Percentiles rank a stretch among this genome's conserved stretches.
Conservation (phyloP, 2,113 vertebrate genomes). For the Carassius gibelio region DNA sequence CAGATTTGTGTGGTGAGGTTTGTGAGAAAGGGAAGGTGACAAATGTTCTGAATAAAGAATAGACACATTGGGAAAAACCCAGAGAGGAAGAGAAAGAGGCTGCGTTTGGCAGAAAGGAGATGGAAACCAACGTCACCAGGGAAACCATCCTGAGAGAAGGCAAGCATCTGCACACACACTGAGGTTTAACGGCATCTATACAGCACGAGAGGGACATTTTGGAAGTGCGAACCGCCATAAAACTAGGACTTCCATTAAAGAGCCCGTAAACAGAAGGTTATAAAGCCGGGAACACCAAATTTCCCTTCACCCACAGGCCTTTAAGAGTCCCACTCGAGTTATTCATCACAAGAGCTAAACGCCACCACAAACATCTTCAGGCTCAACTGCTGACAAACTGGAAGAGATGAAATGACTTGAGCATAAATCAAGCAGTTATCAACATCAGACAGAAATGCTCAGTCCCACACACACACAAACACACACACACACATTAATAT, state of each 20-base stretch:
- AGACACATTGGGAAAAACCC: constrained; percentile 24
- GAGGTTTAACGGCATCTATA: constrained; percentile 55
- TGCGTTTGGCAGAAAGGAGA: constrained; percentile 24
- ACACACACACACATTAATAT: not conserved
- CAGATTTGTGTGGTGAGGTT: not conserved
- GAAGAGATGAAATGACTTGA: not conserved
- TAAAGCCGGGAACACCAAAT: constrained; percentile 40
- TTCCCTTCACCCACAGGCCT: constrained; percentile 19
- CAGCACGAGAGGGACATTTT: constrained; percentile 46
- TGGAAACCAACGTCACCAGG: constrained; percentile 50
- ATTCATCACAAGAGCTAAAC: constrained; percentile 48
- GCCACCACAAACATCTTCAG: constrained; percentile 5
- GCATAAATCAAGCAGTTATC: not conserved
- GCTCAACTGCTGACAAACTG: not conserved
- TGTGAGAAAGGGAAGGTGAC: constrained; percentile 70
- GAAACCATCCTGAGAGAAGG: constrained; percentile 62
- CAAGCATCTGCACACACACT: constrained; percentile 63
- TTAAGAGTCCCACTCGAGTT: constrained; percentile 38
- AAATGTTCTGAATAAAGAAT: constrained; percentile 62
- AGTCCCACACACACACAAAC: too few relatives aligned
- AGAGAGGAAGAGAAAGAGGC: constrained; percentile 62
- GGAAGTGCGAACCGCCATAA: constrained; percentile 51
- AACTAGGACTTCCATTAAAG: constrained; percentile 51
- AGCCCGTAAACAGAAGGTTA: constrained; percentile 35
- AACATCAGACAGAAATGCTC: not conserved